These are phyloP conservation scores for Ciconia boyciana DNA, from an alignment of 2,113 vertebrate genomes.

Conservation along the genomic window DNA sequence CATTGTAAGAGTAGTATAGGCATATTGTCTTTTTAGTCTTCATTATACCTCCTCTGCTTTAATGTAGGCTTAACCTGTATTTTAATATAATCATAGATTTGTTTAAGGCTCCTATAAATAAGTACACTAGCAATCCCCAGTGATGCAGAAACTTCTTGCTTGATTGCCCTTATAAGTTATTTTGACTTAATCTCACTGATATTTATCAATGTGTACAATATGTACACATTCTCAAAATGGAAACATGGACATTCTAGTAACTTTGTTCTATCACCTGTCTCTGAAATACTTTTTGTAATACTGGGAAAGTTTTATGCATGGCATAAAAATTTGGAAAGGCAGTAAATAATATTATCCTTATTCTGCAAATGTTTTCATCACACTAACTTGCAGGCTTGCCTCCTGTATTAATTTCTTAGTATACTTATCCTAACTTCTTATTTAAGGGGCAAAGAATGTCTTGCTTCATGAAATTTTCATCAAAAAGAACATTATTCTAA, in stretches of 20 bases:
- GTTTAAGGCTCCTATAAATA: not conserved
- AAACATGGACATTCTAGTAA: not conserved
- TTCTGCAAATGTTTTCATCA: not conserved
- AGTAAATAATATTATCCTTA: not conserved
- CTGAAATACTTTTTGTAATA: not conserved
- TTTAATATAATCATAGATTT: not conserved
- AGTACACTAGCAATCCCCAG: not conserved
- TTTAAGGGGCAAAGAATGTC: not conserved
- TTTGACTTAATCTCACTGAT: not conserved
- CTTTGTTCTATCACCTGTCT: not conserved
- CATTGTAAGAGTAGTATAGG: not conserved
- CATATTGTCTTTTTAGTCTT: not conserved
- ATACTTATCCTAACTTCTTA: not conserved
- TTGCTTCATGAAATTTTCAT: not conserved
- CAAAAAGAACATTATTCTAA: not conserved
- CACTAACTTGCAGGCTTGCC: not conserved
- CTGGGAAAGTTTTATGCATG: not conserved
- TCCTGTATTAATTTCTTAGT: not conserved
- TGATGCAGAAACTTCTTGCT: not conserved
- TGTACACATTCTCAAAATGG: not conserved
- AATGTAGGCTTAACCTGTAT: not conserved
- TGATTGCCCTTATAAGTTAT: not conserved
- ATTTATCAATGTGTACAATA: not conserved
- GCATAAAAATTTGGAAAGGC: not conserved
- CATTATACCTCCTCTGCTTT: not conserved